Base-by-base conservation (phyloP, 2,888 invertebrate species). In the Polymixis flavicincta region DNA sequence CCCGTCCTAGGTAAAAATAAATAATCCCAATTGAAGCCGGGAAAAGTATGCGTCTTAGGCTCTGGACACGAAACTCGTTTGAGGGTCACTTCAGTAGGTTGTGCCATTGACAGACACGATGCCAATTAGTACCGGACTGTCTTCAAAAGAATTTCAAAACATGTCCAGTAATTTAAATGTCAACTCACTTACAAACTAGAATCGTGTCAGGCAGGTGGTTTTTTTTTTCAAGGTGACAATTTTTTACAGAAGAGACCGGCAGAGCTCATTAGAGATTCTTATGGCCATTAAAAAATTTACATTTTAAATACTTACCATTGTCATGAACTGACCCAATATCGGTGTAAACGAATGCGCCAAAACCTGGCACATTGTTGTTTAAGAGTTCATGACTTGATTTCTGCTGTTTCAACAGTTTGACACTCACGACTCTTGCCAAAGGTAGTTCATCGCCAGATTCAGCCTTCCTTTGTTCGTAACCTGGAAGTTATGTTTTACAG, bases 281-380 rank as follows among this genome's bases (percentile, higher is more conserved):
- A 52, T 22, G 22, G 22, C 0, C 52, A 4, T 52, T 52, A 22
- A 22, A 25, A 9, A 1, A 9, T 19, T 11, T 8, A 37, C 8
- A 17, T 19, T 32, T 14, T 37, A 28, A 22, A 13, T 55, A 73
- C 74, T 82, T 75, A 91, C 92, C 87, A 52, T 88, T 88, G 65
- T 93, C 92, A 32, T 92, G 90, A 28, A 87, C 50, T 6, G 89
- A 88, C 13, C 85, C 73, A 9, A 89, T 57, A 50, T 92, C 92
- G 0, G 69, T 77, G 50, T 72, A 76, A 11, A 87, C 28, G 11
- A 86, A 87, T 19, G 86, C 85, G 14, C 82, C 68, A 37, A 81
- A 87, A 59, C 90, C 83, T 0, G 88, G 73, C 0, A 87, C 48
- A 1, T 89, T 77, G 48, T 88, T 88, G 2, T 90, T 91, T 25